Evolutionary conservation across 2,797 vertebrate genomes (phyloP).

Genomic region (Gobionotothen gibberifrons): DNA sequence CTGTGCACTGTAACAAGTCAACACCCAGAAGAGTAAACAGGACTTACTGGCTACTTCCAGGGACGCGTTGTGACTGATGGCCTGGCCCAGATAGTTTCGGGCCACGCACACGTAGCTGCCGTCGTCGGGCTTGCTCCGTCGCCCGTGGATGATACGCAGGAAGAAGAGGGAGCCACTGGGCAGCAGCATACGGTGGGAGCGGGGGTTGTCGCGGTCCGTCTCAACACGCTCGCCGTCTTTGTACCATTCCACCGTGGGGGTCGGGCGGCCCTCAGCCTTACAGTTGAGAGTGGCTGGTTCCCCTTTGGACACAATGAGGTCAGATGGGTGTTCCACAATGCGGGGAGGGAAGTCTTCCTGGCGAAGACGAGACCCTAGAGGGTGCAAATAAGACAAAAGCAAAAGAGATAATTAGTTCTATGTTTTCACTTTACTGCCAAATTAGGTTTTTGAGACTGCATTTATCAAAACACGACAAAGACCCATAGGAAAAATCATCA

Average conservation of each 20-base stretch:
- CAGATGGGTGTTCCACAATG: conserved; percentile 95
- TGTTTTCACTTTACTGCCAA: conserved; percentile 2
- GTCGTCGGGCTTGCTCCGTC: conserved; percentile 90
- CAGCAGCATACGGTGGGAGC: conserved; percentile 94
- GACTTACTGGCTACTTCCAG: conserved; percentile 97
- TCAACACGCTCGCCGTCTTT: conserved; percentile 94
- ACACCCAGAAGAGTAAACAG: not conserved
- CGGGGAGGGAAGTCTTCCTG: conserved; percentile 96
- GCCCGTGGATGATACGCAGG: conserved; percentile 92
- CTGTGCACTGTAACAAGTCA: conserved; percentile 22
- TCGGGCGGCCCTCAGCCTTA: conserved; percentile 92
- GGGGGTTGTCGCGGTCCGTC: conserved; percentile 93
- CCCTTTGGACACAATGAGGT: conserved; percentile 95
- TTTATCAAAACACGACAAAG: conserved; percentile 41
- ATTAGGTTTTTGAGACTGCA: not conserved
- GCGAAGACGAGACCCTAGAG: conserved; percentile 92
- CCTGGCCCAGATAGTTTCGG: conserved; percentile 95
- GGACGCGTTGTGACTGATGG: conserved; percentile 95
- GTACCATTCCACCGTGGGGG: conserved; percentile 95
- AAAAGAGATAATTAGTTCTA: conserved; percentile 4
- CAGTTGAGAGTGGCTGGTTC: conserved; percentile 96
- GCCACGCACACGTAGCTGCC: conserved; percentile 94
- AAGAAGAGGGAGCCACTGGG: conserved; percentile 95
- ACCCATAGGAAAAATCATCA: conserved; percentile 26
- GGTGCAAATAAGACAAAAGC: conserved; percentile 5